These are phyloP conservation scores for Platynereis dumerilii DNA, from an alignment of 2,888 invertebrate genomes.

Conservation along the genomic window DNA sequence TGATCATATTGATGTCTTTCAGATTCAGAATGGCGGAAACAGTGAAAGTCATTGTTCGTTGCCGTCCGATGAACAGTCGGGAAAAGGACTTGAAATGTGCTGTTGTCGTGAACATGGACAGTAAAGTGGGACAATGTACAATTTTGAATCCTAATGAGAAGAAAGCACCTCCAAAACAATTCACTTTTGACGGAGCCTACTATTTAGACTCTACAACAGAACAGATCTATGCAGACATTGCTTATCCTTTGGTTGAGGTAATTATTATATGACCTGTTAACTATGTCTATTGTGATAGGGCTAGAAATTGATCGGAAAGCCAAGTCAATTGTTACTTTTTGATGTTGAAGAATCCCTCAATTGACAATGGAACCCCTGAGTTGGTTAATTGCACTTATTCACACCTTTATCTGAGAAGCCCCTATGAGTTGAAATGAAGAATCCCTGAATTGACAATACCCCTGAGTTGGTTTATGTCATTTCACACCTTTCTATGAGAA, in stretches of 20 bases:
- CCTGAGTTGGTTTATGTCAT: too few relatives aligned
- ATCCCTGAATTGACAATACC: too few relatives aligned
- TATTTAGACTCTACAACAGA: constrained; percentile 80
- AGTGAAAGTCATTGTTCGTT: constrained; percentile 83
- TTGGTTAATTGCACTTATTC: too few relatives aligned
- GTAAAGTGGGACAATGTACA: constrained; percentile 69
- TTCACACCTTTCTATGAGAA: too few relatives aligned
- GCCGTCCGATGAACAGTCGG: constrained; percentile 83
- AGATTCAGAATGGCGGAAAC: constrained; percentile 66
- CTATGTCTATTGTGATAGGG: too few relatives aligned
- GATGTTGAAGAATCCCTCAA: too few relatives aligned
- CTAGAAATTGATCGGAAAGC: too few relatives aligned
- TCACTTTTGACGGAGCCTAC: constrained; percentile 87
- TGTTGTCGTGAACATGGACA: constrained; percentile 67
- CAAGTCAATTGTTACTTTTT: too few relatives aligned
- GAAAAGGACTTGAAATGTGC: constrained; percentile 76
- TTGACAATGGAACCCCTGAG: too few relatives aligned
- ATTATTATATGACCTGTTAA: constrained; percentile 35
- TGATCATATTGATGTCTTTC: neutral
- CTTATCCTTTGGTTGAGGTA: constrained; percentile 81
- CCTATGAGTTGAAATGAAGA: too few relatives aligned
- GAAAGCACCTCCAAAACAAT: constrained; percentile 63
- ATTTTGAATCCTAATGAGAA: constrained; percentile 59
- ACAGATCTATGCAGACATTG: constrained; percentile 85
- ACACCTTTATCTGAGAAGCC: too few relatives aligned